Percentiles rank a stretch among this genome's conserved stretches.
Conservation (phyloP, 2,113 vertebrate species). For the Chlorocebus sabaeus region DNA sequence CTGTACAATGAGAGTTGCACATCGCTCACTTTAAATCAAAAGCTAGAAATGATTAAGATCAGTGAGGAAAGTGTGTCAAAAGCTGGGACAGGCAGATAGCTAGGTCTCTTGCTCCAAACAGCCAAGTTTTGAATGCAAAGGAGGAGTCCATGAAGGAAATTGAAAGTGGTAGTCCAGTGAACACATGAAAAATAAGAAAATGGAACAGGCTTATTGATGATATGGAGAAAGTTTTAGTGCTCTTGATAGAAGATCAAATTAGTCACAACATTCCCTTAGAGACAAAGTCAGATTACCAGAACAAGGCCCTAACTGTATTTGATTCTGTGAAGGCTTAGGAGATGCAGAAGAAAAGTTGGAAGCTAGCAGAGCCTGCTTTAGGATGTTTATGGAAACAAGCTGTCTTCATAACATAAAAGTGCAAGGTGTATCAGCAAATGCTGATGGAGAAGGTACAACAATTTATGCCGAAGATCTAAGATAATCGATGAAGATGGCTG, state of each 20-base stretch:
- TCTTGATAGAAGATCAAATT: background rate
- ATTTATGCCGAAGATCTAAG: background rate
- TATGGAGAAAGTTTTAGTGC: background rate
- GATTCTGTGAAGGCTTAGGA: background rate
- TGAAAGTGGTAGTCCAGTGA: background rate
- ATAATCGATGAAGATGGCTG: background rate
- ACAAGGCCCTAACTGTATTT: background rate
- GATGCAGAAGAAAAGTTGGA: background rate
- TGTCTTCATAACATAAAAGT: background rate
- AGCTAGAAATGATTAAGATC: background rate
- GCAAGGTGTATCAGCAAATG: background rate
- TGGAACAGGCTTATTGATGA: background rate
- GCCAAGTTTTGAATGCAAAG: background rate
- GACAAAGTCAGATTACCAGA: background rate
- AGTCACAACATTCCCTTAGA: background rate
- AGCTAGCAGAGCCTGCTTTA: background rate
- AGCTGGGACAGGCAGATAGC: background rate
- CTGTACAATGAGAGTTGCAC: background rate
- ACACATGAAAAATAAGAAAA: background rate
- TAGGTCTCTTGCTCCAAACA: background rate
- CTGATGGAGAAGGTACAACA: background rate
- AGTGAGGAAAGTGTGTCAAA: background rate
- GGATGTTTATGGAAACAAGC: background rate
- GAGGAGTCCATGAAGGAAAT: background rate
- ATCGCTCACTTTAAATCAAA: background rate